Conservation (phyloP, 2,113 vertebrate species). For the Xerus inauris region DNA sequence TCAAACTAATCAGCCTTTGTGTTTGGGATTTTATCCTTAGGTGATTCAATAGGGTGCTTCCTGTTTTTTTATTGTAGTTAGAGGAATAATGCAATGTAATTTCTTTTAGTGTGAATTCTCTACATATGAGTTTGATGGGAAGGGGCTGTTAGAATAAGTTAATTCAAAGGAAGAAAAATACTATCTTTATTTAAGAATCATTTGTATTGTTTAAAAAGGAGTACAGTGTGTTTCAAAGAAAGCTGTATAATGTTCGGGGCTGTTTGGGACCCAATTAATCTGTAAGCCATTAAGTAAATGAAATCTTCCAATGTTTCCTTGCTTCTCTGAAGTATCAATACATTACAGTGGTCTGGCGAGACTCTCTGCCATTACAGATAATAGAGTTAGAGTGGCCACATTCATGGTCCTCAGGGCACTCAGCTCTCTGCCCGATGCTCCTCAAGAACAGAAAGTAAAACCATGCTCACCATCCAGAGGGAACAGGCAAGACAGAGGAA, state of each 20-base stretch:
- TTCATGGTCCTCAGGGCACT: constrained; percentile 64
- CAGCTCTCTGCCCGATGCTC: neutral
- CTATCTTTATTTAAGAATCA: neutral
- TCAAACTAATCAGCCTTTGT: neutral
- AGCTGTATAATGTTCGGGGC: constrained; percentile 64
- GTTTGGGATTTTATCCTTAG: neutral
- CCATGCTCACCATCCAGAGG: neutral
- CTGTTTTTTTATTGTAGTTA: neutral
- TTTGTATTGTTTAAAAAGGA: constrained; percentile 40
- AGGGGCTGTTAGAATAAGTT: neutral
- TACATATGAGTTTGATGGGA: neutral
- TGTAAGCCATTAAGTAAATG: constrained; percentile 83
- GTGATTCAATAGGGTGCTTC: neutral
- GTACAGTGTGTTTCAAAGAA: constrained; percentile 49
- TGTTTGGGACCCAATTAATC: constrained; percentile 79
- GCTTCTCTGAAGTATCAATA: constrained; percentile 79
- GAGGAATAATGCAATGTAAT: neutral
- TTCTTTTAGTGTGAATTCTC: neutral
- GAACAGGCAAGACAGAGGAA: neutral
- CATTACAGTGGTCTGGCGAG: constrained; percentile 76
- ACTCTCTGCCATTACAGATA: constrained; percentile 78
- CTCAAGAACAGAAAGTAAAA: constrained; percentile 61
- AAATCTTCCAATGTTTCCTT: constrained; percentile 78
- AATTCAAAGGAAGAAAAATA: constrained; percentile 35
- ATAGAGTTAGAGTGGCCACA: constrained; percentile 68